Evolutionary conservation across 1,140 invertebrate species (phyloP).

Genomic region (Drosophila punjabiensis): DNA sequence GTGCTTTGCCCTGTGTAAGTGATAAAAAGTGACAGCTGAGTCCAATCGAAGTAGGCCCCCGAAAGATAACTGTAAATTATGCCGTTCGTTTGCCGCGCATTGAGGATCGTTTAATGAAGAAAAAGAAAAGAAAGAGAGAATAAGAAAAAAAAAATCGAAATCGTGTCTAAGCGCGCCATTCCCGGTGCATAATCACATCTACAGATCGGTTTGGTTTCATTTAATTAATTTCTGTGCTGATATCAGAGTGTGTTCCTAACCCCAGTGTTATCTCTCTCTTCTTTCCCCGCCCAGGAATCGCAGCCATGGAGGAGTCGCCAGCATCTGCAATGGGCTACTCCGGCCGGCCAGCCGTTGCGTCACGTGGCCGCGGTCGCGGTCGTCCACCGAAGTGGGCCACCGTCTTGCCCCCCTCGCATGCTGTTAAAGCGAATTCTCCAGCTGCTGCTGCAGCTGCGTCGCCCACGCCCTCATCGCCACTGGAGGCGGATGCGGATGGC

Average conservation of each 20-base stretch:
- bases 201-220: neutral
- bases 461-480: neutral
- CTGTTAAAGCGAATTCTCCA: neutral
- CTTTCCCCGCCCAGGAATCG: neutral
- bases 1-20: slow-evolving; percentile 11
- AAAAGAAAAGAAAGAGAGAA: neutral
- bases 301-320: slow-evolving; percentile 32
- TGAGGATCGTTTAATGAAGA: neutral
- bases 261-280: neutral
- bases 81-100: neutral
- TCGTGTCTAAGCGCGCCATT: neutral
- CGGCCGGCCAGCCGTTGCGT: slow-evolving; percentile 9
- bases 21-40: neutral
- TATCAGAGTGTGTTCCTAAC: neutral
- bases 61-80: slow-evolving; percentile 12
- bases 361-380: slow-evolving; percentile 44
- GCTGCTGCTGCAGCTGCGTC: neutral
- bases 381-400: slow-evolving; percentile 30
- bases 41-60: neutral
- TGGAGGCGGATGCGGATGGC: slow-evolving; percentile 2
- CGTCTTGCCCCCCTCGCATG: neutral
- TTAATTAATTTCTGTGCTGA: no score
- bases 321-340: neutral
- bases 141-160: neutral
- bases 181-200: neutral